Evolutionary conservation across 1,140 invertebrate species (phyloP).

Genomic region (Paraescarpia echinospica): DNA sequence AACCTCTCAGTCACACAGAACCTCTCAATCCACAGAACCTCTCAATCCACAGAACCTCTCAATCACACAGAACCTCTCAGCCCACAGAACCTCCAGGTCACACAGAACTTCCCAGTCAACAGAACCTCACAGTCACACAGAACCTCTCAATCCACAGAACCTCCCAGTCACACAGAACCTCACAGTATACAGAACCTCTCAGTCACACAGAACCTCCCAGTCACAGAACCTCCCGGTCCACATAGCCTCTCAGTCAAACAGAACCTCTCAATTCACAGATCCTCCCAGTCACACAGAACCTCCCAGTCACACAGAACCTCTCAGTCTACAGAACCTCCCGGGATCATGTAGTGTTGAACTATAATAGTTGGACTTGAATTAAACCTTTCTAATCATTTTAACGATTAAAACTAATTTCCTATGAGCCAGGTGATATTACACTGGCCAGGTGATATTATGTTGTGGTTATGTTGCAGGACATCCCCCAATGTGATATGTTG

Average conservation of each 20-base stretch:
- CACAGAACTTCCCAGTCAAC: not conserved
- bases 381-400: too few relatives aligned
- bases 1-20: not conserved
- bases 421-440: not conserved
- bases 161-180: not conserved
- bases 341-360: too few relatives aligned
- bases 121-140: not conserved
- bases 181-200: not conserved
- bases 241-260: not conserved
- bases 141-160: too few relatives aligned
- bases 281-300: not conserved
- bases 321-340: too few relatives aligned
- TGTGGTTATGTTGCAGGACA: conserved; percentile 66
- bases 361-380: too few relatives aligned
- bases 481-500: conserved; percentile 83
- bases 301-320: not conserved
- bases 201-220: not conserved
- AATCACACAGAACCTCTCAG: not conserved
- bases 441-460: not conserved
- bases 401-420: not conserved
- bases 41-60: not conserved
- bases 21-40: too few relatives aligned
- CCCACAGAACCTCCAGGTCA: not conserved
- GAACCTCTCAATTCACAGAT: too few relatives aligned
- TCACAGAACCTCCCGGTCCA: not conserved